Percentiles rank a stretch among this genome's conserved stretches.
Conservation (phyloP, 2,113 vertebrate species). For the Microcebus murinus region DNA sequence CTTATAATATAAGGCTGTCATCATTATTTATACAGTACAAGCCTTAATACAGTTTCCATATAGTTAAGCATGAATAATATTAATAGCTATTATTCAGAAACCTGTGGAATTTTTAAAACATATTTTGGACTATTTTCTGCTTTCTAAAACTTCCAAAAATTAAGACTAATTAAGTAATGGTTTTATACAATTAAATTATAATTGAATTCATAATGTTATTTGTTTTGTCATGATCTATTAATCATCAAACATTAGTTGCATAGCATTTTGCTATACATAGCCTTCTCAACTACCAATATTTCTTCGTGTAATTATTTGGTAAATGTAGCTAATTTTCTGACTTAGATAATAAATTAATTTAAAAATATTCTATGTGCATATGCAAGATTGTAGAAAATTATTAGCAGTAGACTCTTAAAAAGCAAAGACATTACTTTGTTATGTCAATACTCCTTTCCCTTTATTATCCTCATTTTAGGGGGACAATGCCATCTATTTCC, state of each 20-base stretch:
- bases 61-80: background rate
- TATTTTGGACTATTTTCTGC: background rate
- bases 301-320: conserved; percentile 22
- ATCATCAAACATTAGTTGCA: conserved; percentile 25
- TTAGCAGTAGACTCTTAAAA: background rate
- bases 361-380: background rate
- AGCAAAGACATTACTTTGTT: background rate
- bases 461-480: background rate
- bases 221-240: background rate
- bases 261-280: background rate
- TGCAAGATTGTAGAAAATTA: background rate
- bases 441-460: background rate
- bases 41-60: background rate
- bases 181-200: conserved; percentile 21
- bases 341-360: background rate
- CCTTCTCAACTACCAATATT: background rate
- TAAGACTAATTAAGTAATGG: background rate
- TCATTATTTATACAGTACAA: background rate
- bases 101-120: background rate
- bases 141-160: conserved; percentile 37
- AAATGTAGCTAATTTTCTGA: background rate
- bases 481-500: background rate
- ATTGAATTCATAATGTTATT: background rate
- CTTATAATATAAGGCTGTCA: conserved; percentile 23
- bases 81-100: background rate